Evolutionary conservation across 2,888 invertebrate species (phyloP), one percentile per base, ranked within the genome.

Genomic region (Cheiracanthium punctorium): DNA sequence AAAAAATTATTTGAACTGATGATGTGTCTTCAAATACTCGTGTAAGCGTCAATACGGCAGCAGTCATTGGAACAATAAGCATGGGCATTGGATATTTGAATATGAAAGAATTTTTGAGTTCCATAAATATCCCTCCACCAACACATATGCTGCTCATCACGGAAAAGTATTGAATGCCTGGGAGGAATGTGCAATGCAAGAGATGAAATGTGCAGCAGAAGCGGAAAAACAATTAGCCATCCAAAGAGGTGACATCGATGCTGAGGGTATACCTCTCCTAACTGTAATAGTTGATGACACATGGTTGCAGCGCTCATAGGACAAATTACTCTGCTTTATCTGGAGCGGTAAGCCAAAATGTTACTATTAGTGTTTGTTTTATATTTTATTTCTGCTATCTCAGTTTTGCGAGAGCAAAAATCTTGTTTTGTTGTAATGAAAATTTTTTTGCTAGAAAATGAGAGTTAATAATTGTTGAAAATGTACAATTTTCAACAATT

Each of bases 281-380:
- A 58, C 79, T 7, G 79, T 71, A n/a, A 70, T 79, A 17, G 79
- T 32, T 24, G 41, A 64, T 58, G 71, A 41, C 12, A 67, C 48
- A 14, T 71, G 64, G 79, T 33, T 20, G n/a, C n/a, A n/a, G n/a
- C n/a, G n/a, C n/a, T n/a, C n/a, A n/a, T n/a, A 20, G 37, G 10
- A 70, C 33, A 37, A 33, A 70, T 37, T 70, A 33, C 12, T 70
- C 70, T 10, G 33, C 70, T 20, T 33, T 24, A 33, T 70, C 70
- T 37, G 70, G 70, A n/a, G 24, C 29, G 20, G 33, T 70, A 33
- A 33, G 70, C n/a, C n/a, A n/a, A n/a, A n/a, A n/a, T n/a, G n/a
- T n/a, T n/a, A n/a, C n/a, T n/a, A n/a, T n/a, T n/a, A n/a, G n/a
- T n/a, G n/a, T n/a, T n/a, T n/a, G n/a, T n/a, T n/a, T n/a, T n/a